Conservation (phyloP, 1,140 invertebrate genomes). For the Drosophila trapezifrons region DNA sequence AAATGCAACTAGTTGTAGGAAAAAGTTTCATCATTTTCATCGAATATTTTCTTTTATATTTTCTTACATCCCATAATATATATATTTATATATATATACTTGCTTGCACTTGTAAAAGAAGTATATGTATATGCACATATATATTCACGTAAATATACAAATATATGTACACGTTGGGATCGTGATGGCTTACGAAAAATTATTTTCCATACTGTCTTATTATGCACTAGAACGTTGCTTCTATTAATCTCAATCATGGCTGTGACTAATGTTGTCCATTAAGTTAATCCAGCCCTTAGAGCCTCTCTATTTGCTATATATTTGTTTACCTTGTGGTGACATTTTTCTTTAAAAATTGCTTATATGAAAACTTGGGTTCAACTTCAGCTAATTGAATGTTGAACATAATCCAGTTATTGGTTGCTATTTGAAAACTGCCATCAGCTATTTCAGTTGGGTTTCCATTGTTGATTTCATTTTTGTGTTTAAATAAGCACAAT, state of each 20-base stretch:
- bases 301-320: conserved; percentile 55
- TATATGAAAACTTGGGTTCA: conserved; percentile 60
- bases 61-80: conserved; percentile 66
- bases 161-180: conserved; percentile 39
- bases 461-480: conserved; percentile 21
- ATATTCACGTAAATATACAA: conserved; percentile 40
- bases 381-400: conserved; percentile 60
- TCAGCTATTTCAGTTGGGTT: conserved; percentile 40
- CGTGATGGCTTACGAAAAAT: conserved; percentile 57
- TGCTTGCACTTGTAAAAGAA: conserved; percentile 71
- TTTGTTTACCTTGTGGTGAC: conserved; percentile 61
- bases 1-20: conserved; percentile 81
- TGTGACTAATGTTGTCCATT: conserved; percentile 43
- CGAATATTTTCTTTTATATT: conserved; percentile 54
- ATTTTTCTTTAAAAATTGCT: conserved; percentile 69
- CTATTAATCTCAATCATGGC: conserved; percentile 39
- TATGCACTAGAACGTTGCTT: conserved; percentile 57
- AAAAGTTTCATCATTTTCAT: conserved; percentile 77
- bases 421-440: conserved; percentile 54
- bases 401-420: conserved; percentile 56
- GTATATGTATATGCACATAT: conserved; percentile 58
- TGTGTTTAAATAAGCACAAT: conserved; percentile 63
- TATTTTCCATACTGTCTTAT: conserved; percentile 62
- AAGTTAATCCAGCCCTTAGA: conserved; percentile 28
- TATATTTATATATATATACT: conserved; percentile 62